These are phyloP conservation scores for Cetonia aurata DNA, from an alignment of 2,888 invertebrate species.

Conservation along the genomic window DNA sequence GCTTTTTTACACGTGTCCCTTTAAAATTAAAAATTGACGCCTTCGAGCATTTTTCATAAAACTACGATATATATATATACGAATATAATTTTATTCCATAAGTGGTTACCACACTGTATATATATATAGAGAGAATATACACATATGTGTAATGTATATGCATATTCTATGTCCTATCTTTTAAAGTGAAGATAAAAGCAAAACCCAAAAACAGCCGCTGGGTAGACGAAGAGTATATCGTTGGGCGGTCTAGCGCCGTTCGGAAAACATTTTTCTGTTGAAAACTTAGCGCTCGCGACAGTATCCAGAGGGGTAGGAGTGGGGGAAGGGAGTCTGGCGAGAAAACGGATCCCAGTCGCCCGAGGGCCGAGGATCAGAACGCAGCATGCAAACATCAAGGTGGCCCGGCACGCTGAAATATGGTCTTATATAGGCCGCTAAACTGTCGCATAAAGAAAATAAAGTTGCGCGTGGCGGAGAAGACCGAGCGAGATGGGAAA, in stretches of 20 bases:
- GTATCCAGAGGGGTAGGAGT: conserved; percentile 56
- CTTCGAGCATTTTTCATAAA: too few species aligned
- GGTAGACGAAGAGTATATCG: conserved; percentile 57
- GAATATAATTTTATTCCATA: too few species aligned
- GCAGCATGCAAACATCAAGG: conserved; percentile 58
- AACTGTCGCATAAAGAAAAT: conserved; percentile 60
- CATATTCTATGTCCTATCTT: conserved; percentile 36
- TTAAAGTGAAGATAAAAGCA: conserved; percentile 57
- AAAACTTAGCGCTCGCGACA: conserved; percentile 58
- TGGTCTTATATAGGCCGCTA: conserved; percentile 58
- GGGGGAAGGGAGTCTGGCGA: background rate
- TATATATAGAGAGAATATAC: background rate
- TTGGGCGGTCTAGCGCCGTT: conserved; percentile 56
- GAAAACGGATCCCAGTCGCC: conserved; percentile 55
- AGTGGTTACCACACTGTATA: too few species aligned
- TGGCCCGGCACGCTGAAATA: conserved; percentile 60
- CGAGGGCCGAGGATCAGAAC: conserved; percentile 54
- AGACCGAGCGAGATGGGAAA: conserved; percentile 2
- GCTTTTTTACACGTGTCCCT: too few species aligned
- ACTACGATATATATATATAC: too few species aligned
- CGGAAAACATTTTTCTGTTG: conserved; percentile 60
- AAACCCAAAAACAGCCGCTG: conserved; percentile 55
- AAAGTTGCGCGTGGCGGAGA: conserved; percentile 51
- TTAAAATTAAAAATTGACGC: too few species aligned
- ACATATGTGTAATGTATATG: conserved; percentile 17